phyloP scores from a whole-genome alignment of 2,888 invertebrate genomes.

The Euspilapteryx auroguttella region DNA sequence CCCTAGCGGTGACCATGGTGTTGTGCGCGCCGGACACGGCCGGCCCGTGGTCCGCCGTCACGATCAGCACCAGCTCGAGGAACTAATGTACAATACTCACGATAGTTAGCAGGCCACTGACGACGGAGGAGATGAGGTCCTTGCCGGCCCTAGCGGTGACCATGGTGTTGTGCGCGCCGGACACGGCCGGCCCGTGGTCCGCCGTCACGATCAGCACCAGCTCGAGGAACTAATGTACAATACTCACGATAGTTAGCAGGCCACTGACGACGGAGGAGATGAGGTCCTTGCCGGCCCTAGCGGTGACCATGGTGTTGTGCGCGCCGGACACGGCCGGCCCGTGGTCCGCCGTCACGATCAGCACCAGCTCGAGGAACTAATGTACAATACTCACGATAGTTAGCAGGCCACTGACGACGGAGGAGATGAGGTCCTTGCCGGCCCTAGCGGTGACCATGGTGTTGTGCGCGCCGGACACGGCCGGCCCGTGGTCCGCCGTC shows the following conservation, averaged over 20 bases:
- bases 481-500: too few species aligned
- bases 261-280: slow-evolving; percentile 96
- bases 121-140: neutral
- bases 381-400: neutral
- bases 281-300: slow-evolving; percentile 95
- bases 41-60: slow-evolving; percentile 98
- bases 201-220: too few species aligned
- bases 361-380: too few species aligned
- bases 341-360: slow-evolving; percentile 93
- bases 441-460: neutral
- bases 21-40: slow-evolving; percentile 99
- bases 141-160: neutral
- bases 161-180: neutral
- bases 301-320: slow-evolving; percentile 98
- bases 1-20: slow-evolving; percentile 95
- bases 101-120: neutral
- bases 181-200: too few species aligned
- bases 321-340: slow-evolving; percentile 99
- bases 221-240: too few species aligned
- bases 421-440: neutral
- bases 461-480: neutral
- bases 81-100: too few species aligned
- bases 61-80: too few species aligned
- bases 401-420: neutral
- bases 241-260: slow-evolving; percentile 90